These are phyloP conservation scores for Drosophila nikananu DNA, from an alignment of 1,140 invertebrate genomes.

Conservation along the genomic window DNA sequence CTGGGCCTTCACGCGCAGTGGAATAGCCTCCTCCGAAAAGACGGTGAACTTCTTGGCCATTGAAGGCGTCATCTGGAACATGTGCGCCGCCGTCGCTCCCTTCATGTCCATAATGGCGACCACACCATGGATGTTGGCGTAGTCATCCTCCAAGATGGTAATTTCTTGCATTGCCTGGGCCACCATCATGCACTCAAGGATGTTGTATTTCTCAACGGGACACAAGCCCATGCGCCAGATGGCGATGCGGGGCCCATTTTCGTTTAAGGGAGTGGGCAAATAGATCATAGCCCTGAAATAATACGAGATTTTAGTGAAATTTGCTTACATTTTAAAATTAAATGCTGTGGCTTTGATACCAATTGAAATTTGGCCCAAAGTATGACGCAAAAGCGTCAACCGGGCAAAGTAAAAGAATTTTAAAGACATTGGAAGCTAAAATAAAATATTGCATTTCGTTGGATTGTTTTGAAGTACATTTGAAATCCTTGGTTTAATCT, in stretches of 20 bases:
- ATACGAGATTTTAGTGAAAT: not conserved
- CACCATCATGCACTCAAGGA: constrained; percentile 64
- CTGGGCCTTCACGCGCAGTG: constrained; percentile 85
- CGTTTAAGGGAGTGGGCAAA: constrained; percentile 79
- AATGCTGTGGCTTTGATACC: too few relatives aligned
- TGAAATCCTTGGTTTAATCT: too few relatives aligned
- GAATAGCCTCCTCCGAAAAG: constrained; percentile 86
- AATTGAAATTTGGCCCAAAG: too few relatives aligned
- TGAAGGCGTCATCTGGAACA: constrained; percentile 86
- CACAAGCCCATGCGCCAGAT: constrained; percentile 54
- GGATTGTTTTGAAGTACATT: too few relatives aligned
- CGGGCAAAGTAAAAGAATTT: too few relatives aligned
- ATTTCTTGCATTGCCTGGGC: constrained; percentile 63
- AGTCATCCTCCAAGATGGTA: constrained; percentile 85
- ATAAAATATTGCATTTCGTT: too few relatives aligned
- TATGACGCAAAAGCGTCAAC: too few relatives aligned
- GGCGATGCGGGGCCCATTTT: constrained; percentile 60
- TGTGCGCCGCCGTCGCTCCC: constrained; percentile 83
- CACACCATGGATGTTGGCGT: constrained; percentile 85
- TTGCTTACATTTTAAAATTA: not conserved
- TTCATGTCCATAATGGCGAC: constrained; percentile 86
- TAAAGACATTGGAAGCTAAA: too few relatives aligned
- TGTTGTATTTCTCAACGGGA: constrained; percentile 62
- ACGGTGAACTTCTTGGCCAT: constrained; percentile 86
- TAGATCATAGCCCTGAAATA: constrained; percentile 52